These are phyloP conservation scores for Silvanus unidentatus DNA, from an alignment of 2,888 invertebrate species.

Conservation along the genomic window DNA sequence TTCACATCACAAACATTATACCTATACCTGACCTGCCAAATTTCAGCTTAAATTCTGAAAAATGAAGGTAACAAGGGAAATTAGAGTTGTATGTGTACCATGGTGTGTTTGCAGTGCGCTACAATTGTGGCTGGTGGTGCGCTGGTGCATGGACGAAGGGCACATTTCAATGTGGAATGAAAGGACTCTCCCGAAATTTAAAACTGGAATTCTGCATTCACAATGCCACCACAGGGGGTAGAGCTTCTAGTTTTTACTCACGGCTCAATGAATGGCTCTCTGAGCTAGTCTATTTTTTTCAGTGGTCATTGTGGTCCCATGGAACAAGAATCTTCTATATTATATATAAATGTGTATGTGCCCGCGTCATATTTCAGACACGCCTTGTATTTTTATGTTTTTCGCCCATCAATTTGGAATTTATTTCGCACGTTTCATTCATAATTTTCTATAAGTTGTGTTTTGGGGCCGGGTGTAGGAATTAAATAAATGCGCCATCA, in stretches of 20 bases:
- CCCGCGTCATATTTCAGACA: conserved; percentile 35
- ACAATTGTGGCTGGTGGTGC: too few species aligned
- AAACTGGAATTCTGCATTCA: conserved; percentile 28
- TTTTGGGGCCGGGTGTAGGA: too few species aligned
- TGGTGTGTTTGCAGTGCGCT: conserved; percentile 19
- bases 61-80: neutral
- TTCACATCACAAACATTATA: too few species aligned
- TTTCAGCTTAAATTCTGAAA: conserved; percentile 26
- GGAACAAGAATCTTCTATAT: conserved; percentile 46
- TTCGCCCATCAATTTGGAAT: conserved; percentile 37
- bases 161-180: conserved; percentile 16
- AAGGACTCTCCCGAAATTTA: conserved; percentile 1
- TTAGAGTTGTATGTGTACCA: neutral
- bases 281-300: conserved; percentile 40
- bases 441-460: too few species aligned
- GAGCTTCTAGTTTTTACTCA: conserved; percentile 46
- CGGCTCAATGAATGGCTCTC: conserved; percentile 40
- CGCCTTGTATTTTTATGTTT: conserved; percentile 42
- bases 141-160: conserved; percentile 22
- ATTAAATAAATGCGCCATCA: too few species aligned
- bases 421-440: too few species aligned
- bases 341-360: too few species aligned
- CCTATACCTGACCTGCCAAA: conserved; percentile 31
- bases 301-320: conserved; percentile 34
- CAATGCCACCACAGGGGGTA: conserved; percentile 42